These are phyloP conservation scores for Thecophora atra DNA, from an alignment of 2,888 invertebrate species.

Conservation along the genomic window DNA sequence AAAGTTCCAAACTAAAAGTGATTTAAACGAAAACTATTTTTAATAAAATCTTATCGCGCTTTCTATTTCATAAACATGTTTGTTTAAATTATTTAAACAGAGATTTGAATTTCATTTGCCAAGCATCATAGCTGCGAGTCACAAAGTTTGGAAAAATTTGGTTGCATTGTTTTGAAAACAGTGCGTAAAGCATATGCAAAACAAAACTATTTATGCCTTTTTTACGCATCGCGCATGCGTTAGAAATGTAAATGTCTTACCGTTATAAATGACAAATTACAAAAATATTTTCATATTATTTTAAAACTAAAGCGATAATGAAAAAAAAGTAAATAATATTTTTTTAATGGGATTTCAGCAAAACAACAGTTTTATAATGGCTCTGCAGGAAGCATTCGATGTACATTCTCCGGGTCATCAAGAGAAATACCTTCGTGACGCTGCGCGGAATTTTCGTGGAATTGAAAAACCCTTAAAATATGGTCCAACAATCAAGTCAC, in stretches of 20 bases:
- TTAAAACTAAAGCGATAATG: no score
- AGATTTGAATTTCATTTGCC: no score
- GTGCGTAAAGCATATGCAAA: no score
- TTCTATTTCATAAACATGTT: conserved; percentile 1
- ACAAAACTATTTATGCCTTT: no score
- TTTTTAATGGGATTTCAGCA: conserved; percentile 47
- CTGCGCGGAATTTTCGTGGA: conserved; percentile 62
- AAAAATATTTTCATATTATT: no score
- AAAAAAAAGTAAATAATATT: no score
- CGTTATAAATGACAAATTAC: no score
- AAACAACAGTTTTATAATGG: conserved; percentile 56
- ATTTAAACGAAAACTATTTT: conserved; percentile 9
- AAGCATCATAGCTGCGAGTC: no score
- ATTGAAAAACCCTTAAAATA: conserved; percentile 64
- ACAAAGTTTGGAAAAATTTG: no score
- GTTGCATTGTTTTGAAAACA: no score
- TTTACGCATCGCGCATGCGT: no score
- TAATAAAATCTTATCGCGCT: neutral
- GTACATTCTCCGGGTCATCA: conserved; percentile 53
- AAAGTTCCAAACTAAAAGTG: neutral
- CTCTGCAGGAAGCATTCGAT: conserved; percentile 56
- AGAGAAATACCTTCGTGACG: conserved; percentile 62
- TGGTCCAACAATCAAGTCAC: conserved; percentile 63
- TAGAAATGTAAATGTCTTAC: no score
- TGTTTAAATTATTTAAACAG: neutral